Conservation (phyloP, 2,113 vertebrate species). For the Poeciliopsis occidentalis region DNA sequence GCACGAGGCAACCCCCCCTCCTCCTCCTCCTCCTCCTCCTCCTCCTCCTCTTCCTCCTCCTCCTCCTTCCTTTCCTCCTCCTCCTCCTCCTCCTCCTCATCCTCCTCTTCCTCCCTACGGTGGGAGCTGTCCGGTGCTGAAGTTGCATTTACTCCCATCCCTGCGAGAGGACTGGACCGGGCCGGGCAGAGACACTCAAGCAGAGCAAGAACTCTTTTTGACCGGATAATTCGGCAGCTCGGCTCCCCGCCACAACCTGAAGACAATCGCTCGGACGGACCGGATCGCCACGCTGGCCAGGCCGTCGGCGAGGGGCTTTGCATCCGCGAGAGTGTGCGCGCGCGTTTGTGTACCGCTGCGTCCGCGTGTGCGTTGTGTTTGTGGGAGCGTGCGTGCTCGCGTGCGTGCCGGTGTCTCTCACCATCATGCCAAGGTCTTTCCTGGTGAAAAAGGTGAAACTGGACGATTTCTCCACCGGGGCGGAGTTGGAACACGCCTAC, state of each 20-base stretch:
- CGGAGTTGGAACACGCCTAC: constrained; percentile 87
- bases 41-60: constrained; percentile 17
- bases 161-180: constrained; percentile 54
- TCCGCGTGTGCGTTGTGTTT: constrained; percentile 16
- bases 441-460: constrained; percentile 97
- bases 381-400: constrained; percentile 48
- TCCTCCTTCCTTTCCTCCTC: constrained; percentile 17
- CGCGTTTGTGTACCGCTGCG: constrained; percentile 40
- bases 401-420: constrained; percentile 49
- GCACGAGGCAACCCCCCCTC: constrained; percentile 38
- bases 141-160: constrained; percentile 73
- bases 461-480: constrained; percentile 87
- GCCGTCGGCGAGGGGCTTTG: constrained; percentile 43
- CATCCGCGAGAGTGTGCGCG: constrained; percentile 38
- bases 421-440: constrained; percentile 94
- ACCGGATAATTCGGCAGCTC: constrained; percentile 22
- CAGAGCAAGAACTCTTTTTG: constrained; percentile 13
- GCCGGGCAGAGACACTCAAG: constrained; percentile 11
- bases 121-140: constrained; percentile 87
- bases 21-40: constrained; percentile 16
- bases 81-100: background rate
- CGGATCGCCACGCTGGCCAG: constrained; percentile 69
- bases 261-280: constrained; percentile 42
- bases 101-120: constrained; percentile 15
- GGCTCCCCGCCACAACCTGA: constrained; percentile 9